A percentile compares a stretch with the other conserved stretches of the same genome.
phyloP scores from a whole-genome alignment of 2,113 vertebrate genomes.

The Triplophysa siluroides region DNA sequence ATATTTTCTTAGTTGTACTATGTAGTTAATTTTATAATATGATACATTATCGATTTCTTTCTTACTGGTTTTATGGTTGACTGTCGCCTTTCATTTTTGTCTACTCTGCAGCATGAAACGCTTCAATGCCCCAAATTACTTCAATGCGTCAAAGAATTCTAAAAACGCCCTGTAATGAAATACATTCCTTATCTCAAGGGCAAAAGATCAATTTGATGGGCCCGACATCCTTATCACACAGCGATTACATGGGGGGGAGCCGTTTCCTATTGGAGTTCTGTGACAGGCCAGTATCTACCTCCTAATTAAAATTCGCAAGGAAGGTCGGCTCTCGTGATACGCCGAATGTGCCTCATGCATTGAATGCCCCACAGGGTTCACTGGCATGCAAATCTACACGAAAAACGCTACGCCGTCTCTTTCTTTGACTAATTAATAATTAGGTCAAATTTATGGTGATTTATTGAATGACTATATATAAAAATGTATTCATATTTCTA shows the following conservation, averaged over 20 bases:
- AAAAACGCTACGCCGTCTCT: background rate
- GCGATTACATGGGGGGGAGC: constrained; percentile 39
- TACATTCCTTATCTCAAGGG: constrained; percentile 47
- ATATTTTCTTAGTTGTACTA: too few species aligned
- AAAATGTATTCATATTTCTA: background rate
- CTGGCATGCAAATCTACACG: background rate
- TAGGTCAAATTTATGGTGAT: constrained; percentile 16
- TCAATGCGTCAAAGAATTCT: constrained; percentile 12
- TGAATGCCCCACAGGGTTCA: background rate
- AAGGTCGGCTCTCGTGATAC: background rate
- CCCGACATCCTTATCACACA: constrained; percentile 38
- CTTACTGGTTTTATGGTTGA: background rate
- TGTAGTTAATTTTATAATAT: too few species aligned
- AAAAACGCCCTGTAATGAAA: constrained; percentile 39
- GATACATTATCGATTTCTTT: background rate
- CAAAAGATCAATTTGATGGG: constrained; percentile 48
- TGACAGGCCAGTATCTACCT: constrained; percentile 13
- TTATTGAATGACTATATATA: constrained; percentile 1
- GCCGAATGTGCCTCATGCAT: background rate
- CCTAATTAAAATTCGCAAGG: constrained; percentile 39
- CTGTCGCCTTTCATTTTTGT: constrained; percentile 12
- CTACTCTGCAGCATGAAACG: background rate
- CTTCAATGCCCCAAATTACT: background rate
- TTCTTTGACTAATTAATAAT: constrained; percentile 29
- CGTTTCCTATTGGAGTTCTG: constrained; percentile 29